Evolutionary conservation across 2,113 vertebrate genomes (phyloP).

Genomic region (Oreochromis tanganicae): DNA sequence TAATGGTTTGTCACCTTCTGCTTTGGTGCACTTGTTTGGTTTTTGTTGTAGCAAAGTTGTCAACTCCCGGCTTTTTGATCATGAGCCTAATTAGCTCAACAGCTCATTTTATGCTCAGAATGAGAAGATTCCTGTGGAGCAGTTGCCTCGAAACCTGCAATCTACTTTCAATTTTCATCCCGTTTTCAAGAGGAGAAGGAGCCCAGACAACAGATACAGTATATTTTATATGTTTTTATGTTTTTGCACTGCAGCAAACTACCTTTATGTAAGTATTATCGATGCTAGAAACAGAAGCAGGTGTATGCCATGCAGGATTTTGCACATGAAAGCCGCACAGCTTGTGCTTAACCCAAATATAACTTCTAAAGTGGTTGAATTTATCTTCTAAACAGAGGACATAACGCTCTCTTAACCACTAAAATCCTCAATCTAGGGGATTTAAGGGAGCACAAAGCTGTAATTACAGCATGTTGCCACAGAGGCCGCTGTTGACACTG

Average conservation of each 20-base stretch:
- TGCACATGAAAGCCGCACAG: background rate
- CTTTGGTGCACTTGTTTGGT: background rate
- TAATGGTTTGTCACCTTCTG: background rate
- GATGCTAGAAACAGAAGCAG: background rate
- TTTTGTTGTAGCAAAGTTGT: background rate
- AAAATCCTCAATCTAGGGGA: background rate
- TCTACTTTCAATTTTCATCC: background rate
- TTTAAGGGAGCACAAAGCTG: background rate
- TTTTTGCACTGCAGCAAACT: background rate
- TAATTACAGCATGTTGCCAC: background rate
- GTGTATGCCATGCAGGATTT: background rate
- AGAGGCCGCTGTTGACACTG: background rate
- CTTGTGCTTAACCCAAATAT: background rate
- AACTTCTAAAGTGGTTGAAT: background rate
- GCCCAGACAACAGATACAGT: background rate
- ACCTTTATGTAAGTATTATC: background rate
- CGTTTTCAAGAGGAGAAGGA: background rate
- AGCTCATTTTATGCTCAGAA: background rate
- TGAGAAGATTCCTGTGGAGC: background rate
- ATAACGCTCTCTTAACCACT: background rate
- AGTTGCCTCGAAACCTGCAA: background rate
- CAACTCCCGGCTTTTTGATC: background rate
- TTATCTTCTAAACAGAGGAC: background rate
- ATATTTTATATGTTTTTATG: background rate
- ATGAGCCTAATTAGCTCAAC: background rate